Percentiles rank a stretch among this genome's conserved stretches.
These are phyloP conservation scores for Anhinga anhinga DNA, from an alignment of 2,113 vertebrate genomes.

Conservation along the genomic window DNA sequence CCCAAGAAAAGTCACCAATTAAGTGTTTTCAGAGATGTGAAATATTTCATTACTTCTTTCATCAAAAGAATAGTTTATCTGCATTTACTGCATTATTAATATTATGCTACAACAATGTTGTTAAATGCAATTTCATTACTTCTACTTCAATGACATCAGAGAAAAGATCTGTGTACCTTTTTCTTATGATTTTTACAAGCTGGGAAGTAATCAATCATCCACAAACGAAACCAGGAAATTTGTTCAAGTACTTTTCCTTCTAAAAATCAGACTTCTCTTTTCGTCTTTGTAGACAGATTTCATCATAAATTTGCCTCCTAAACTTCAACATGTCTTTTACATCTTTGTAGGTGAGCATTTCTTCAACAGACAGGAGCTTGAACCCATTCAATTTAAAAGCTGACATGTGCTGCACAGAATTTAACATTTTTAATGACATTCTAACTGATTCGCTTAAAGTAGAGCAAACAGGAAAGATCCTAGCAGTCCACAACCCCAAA, in stretches of 20 bases:
- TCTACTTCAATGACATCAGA: slow-evolving; percentile 10
- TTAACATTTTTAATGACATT: slow-evolving; percentile 80
- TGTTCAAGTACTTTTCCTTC: not conserved
- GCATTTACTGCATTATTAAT: slow-evolving; percentile 25
- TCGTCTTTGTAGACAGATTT: slow-evolving; percentile 67
- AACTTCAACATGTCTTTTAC: slow-evolving; percentile 85
- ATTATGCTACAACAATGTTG: not conserved
- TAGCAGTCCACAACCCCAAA: slow-evolving; percentile 85
- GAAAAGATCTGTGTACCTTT: not conserved
- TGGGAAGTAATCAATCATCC: not conserved
- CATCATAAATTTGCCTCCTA: slow-evolving; percentile 78
- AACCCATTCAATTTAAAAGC: slow-evolving; percentile 45
- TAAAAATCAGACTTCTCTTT: slow-evolving; percentile 25
- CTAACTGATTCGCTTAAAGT: slow-evolving; percentile 76
- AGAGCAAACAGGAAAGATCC: slow-evolving; percentile 85
- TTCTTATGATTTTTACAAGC: not conserved
- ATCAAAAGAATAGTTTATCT: slow-evolving; percentile 5
- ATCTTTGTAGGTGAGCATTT: slow-evolving; percentile 84
- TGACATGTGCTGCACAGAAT: slow-evolving; percentile 61
- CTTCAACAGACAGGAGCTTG: slow-evolving; percentile 82
- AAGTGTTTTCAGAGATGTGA: slow-evolving; percentile 17
- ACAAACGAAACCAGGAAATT: not conserved
- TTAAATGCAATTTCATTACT: slow-evolving; percentile 24
- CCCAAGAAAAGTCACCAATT: not conserved
- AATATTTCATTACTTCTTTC: slow-evolving; percentile 7